These are phyloP conservation scores for Eonycteris spelaea DNA, from an alignment of 2,113 vertebrate species.

Conservation along the genomic window DNA sequence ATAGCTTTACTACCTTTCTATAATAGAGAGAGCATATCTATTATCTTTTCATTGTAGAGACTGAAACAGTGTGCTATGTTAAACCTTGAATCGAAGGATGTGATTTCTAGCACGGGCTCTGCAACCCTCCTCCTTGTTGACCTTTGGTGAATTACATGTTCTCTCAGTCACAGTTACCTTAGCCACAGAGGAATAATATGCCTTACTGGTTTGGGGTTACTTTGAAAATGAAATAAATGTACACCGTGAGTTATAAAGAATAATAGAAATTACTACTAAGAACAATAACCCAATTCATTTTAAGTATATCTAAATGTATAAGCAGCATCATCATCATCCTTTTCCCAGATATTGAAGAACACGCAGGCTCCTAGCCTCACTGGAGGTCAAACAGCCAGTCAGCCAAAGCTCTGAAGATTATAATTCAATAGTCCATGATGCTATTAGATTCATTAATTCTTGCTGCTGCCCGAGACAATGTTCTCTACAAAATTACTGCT, in stretches of 20 bases:
- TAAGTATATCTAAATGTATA: background rate
- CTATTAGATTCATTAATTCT: background rate
- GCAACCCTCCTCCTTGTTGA: rapidly evolving
- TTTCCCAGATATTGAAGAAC: background rate
- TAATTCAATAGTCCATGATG: background rate
- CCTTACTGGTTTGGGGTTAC: background rate
- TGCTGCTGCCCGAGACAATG: background rate
- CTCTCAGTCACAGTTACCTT: background rate
- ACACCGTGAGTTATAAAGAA: background rate
- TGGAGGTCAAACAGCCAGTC: background rate
- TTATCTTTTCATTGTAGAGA: background rate
- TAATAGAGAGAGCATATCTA: background rate
- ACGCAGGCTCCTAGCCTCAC: background rate
- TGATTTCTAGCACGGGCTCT: background rate
- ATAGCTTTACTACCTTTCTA: background rate
- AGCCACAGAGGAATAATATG: background rate
- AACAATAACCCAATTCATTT: background rate
- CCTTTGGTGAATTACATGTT: background rate
- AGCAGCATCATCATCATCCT: background rate
- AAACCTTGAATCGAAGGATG: background rate
- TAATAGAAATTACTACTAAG: background rate
- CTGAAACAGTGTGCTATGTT: background rate
- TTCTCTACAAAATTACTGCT: background rate
- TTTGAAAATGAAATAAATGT: slow-evolving; percentile 5
- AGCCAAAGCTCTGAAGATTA: background rate